Evolutionary conservation across 2,797 vertebrate genomes (phyloP).

Genomic region (Poeciliopsis gracilis): DNA sequence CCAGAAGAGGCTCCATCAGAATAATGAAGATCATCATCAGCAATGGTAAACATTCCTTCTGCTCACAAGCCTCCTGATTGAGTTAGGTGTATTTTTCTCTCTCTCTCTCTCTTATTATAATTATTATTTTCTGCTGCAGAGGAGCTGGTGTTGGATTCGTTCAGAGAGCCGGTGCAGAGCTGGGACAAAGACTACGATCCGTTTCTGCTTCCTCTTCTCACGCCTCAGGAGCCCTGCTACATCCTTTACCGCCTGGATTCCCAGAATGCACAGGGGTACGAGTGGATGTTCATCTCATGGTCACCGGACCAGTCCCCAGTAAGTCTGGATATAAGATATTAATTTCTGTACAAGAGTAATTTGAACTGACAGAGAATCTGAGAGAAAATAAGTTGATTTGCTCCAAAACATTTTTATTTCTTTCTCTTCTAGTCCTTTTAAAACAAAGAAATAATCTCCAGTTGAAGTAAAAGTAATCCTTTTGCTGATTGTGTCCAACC

Average conservation of each 20-base stretch:
- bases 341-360: neutral
- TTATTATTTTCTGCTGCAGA: constrained; percentile 76
- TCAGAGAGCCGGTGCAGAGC: constrained; percentile 85
- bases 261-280: constrained; percentile 93
- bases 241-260: constrained; percentile 96
- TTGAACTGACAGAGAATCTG: neutral
- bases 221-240: constrained; percentile 91
- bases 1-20: constrained; percentile 89
- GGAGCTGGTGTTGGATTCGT: constrained; percentile 92
- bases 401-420: neutral
- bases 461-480: neutral
- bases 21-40: constrained; percentile 95
- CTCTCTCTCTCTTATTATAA: neutral
- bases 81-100: neutral
- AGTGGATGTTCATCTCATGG: constrained; percentile 99
- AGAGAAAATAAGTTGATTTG: neutral
- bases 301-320: constrained; percentile 97
- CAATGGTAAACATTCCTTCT: constrained; percentile 86
- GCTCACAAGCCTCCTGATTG: constrained; percentile 20
- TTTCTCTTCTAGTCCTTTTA: neutral
- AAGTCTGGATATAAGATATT: constrained; percentile 55
- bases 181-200: constrained; percentile 95
- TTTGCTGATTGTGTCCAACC: neutral
- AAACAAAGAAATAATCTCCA: neutral
- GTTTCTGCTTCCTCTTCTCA: constrained; percentile 90